These are phyloP conservation scores for Mesorhabditis spiculigera DNA, from an alignment of 2,888 invertebrate species.

Conservation along the genomic window DNA sequence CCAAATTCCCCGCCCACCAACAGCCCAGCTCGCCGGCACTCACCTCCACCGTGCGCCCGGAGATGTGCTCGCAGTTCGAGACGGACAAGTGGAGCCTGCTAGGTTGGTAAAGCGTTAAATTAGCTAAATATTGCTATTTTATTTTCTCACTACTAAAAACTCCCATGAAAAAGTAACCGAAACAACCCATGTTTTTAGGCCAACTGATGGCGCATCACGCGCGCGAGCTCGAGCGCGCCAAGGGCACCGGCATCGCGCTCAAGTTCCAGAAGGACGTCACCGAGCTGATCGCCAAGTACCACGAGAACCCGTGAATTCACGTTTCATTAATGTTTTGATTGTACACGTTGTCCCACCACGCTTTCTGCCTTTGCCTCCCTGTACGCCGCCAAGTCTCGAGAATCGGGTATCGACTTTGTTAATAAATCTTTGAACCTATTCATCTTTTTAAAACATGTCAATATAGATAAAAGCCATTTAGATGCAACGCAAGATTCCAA, in stretches of 20 bases:
- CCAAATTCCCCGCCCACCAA: background rate
- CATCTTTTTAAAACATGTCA: no score
- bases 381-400: no score
- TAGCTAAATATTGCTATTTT: background rate
- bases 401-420: no score
- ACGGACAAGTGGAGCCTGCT: slow-evolving; percentile 2
- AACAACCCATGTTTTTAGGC: background rate
- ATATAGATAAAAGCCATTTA: no score
- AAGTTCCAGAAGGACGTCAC: background rate
- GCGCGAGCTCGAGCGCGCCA: background rate
- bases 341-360: no score
- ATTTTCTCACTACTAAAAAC: background rate
- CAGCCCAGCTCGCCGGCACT: background rate
- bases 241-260: background rate
- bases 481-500: no score
- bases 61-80: background rate
- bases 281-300: background rate
- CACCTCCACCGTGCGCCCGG: background rate
- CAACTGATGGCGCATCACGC: background rate
- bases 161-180: background rate
- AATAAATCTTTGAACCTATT: no score
- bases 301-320: background rate
- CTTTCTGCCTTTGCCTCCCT: no score
- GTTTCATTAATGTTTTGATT: no score
- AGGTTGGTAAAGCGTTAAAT: background rate